Evolutionary conservation across 2,888 invertebrate species (phyloP), one percentile per base, ranked within the genome.

Genomic region (Watsonalla binaria): DNA sequence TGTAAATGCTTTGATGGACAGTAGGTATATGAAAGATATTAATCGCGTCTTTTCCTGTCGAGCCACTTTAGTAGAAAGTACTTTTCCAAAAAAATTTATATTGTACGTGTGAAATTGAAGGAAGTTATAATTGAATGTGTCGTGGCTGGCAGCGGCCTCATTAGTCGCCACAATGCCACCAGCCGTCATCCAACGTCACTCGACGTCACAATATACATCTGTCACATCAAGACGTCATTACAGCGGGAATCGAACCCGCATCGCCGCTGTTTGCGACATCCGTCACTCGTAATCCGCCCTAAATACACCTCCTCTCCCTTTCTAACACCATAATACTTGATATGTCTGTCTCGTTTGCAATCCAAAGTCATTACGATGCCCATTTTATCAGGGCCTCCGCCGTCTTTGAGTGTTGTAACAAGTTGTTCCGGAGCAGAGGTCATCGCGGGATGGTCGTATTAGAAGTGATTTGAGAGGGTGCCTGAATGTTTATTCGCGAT

Each of bases 171-270:
- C 47, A 37, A 49, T 15, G 46, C 51, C 52, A 13, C 47, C 37
- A 37, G 53, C 39, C 34, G 51, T 51, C 51, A 53, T 52, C 69
- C 57, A 51, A 53, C 63, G 66, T 69, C 71, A 72, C 66, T 67
- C 57, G 54, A 55, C 57, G 52, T 48, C 48, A 9, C 49, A 39
- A 49, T 56, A 54, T 51, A 80, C 85, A 85, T 80, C 84, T 85
- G 85, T 84, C 85, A 84, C 66, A 68, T 78, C 84, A 86, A 86
- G 82, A 82, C 79, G 71, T 70, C 81, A 82, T 82, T 81, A 82
- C 70, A 63, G 71, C 67, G 70, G 67, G 72, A 73, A 69, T 72
- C 72, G 66, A 72, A 66, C 70, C 69, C 68, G 68, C 67, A 72
- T 73, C 72, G 70, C 73, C 66, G 70, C 66, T 81, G 80, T 62